phyloP scores from a whole-genome alignment of 2,113 vertebrate genomes.

The Potamarius usumacintae region DNA sequence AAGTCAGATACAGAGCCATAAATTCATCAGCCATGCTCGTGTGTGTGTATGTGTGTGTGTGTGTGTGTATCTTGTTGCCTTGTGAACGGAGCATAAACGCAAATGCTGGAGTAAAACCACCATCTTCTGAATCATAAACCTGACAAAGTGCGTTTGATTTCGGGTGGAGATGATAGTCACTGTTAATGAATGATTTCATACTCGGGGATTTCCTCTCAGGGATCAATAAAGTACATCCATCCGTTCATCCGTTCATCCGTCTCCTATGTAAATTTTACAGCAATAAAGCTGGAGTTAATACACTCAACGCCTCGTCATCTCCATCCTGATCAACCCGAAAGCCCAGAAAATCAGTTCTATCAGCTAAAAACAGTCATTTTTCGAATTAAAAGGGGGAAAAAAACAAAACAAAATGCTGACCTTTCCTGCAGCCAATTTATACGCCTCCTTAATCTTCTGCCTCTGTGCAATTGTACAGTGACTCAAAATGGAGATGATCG shows the following conservation, averaged over 20 bases:
- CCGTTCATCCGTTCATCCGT: not conserved
- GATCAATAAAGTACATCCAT: not conserved
- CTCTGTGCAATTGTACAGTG: slow-evolving; percentile 82
- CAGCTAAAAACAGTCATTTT: not conserved
- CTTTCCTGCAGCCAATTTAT: slow-evolving; percentile 85
- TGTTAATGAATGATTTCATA: not conserved
- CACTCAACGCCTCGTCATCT: not conserved
- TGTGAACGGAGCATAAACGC: not conserved
- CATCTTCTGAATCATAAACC: not conserved
- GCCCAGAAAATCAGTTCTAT: not conserved
- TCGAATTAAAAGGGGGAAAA: too few relatives aligned
- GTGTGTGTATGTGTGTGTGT: not conserved
- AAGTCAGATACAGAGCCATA: not conserved
- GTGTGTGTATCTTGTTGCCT: slow-evolving; percentile 13
- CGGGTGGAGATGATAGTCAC: not conserved
- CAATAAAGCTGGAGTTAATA: not conserved
- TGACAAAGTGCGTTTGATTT: slow-evolving; percentile 15
- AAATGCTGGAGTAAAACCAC: not conserved
- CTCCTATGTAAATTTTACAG: not conserved
- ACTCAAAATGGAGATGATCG: slow-evolving; percentile 75
- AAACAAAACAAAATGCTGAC: slow-evolving; percentile 63
- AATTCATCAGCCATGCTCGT: not conserved
- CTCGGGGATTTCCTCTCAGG: not conserved
- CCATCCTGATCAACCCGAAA: not conserved
- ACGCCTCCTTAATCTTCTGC: slow-evolving; percentile 86